Conservation (phyloP, 2,888 invertebrate species). For the Resseliella maxima region DNA sequence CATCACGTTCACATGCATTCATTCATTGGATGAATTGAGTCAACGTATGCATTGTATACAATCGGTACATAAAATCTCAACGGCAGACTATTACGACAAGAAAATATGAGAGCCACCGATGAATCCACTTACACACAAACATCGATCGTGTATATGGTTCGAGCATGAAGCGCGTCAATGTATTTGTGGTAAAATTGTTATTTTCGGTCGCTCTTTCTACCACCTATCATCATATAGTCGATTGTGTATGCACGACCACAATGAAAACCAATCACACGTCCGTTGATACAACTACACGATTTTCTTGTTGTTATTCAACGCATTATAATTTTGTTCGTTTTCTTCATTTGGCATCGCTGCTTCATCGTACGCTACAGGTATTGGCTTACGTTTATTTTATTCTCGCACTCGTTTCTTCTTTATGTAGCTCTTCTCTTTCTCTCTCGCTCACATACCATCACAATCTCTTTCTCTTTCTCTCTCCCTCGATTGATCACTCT, state of each 20-base stretch:
- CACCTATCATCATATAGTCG: neutral
- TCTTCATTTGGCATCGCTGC: neutral
- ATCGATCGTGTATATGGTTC: neutral
- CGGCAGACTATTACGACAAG: neutral
- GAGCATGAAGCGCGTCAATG: neutral
- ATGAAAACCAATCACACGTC: conserved; percentile 16
- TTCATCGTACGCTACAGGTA: neutral
- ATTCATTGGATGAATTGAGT: neutral
- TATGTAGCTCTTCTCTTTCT: neutral
- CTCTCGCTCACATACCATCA: too few relatives aligned
- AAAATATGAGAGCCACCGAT: neutral
- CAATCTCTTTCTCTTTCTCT: neutral
- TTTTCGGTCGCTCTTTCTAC: neutral
- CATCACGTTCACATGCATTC: conserved; percentile 13
- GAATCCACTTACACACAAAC: neutral
- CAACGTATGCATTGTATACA: conserved; percentile 20
- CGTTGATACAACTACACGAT: neutral
- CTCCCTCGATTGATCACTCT: too few relatives aligned
- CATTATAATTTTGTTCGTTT: conserved; percentile 12
- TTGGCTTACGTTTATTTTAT: neutral
- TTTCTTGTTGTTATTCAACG: neutral
- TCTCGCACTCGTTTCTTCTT: too few relatives aligned
- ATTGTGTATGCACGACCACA: neutral
- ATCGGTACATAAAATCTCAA: neutral
- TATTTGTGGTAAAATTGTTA: neutral